Conservation (phyloP, 2,113 vertebrate species). For the Saguinus imperator region DNA sequence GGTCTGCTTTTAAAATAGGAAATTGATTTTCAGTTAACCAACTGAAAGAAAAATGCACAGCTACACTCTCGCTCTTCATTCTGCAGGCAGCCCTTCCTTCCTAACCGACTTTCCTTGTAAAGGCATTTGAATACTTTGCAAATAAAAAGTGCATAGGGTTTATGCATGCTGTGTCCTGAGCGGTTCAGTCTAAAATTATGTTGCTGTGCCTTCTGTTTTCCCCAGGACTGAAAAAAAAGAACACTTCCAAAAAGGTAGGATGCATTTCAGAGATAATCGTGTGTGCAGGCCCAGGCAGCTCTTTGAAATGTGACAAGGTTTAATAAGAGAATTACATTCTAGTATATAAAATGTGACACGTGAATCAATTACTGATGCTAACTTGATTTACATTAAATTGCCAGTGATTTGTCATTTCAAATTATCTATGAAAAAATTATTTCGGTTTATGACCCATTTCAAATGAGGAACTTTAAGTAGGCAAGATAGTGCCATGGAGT, state of each 20-base stretch:
- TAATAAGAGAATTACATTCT: conserved; percentile 57
- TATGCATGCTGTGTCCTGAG: conserved; percentile 20
- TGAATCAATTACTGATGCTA: conserved; percentile 64
- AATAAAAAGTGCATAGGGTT: background rate
- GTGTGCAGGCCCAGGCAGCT: background rate
- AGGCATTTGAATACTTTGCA: conserved; percentile 59
- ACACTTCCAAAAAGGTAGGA: background rate
- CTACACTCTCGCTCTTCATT: conserved; percentile 32
- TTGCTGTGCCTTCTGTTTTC: conserved; percentile 25
- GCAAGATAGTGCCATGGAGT: background rate
- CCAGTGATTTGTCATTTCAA: conserved; percentile 71
- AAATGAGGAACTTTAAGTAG: conserved; percentile 54
- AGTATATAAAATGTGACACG: conserved; percentile 58
- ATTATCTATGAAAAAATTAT: conserved; percentile 67
- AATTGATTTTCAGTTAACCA: conserved; percentile 77
- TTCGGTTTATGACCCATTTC: conserved; percentile 72
- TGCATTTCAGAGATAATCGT: background rate
- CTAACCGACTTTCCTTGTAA: background rate
- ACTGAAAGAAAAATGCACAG: conserved; percentile 50
- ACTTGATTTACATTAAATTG: conserved; percentile 62
- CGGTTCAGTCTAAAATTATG: background rate
- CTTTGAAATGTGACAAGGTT: conserved; percentile 24
- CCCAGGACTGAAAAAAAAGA: background rate
- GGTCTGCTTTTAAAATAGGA: conserved; percentile 69
- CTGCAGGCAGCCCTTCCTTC: conserved; percentile 51